Base-by-base conservation (phyloP, 2,888 invertebrate genomes). In the Odontothrips loti region DNA sequence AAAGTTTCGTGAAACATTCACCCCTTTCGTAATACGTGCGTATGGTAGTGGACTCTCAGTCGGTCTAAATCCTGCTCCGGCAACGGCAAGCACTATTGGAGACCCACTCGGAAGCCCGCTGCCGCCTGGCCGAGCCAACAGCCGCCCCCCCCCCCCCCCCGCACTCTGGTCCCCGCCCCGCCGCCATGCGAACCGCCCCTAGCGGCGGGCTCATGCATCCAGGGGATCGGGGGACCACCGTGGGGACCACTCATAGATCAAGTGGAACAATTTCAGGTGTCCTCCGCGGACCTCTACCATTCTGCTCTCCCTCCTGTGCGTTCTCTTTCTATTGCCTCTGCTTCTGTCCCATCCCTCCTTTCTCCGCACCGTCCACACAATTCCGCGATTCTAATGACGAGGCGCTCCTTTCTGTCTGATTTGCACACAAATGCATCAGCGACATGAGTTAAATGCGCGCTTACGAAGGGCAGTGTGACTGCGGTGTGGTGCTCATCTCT, bases 211-310 rank as follows among this genome's bases (percentile, higher is more conserved):
- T 43, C 3, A 43, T 4, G 34, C 34, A 2, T 6, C 34, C 34
- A 43, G 34, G 34, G 34, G 34, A 2, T 10, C 68, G 9, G 68
- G 58, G 68, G 68, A 75, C 12, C 27, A 23, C 12, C 9, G 68
- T 11, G 68, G 68, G 68, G 27, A 43, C 68, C 68, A 75, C 68
- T 27, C 68, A 75, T 75, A 75, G 68, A 75, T 75, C 68, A 75
- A 75, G 68, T 4, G 27, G 68, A 75, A 75, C 68, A 75, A 27
- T 75, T 75, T 75, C 68, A 75, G 68, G 68, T 75, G 68, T 75
- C 68, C 68, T 27, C 58, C 58, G 68, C 23, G 58, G 58, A 75
- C 27, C 27, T 75, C 68, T 27, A 10, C 6, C 11, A 6, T 27
- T 27, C 68, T 12, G 23, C 68, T 27, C 27, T 27, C 68, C 2